These are phyloP conservation scores for Brachionus calyciflorus DNA, from an alignment of 1,140 invertebrate species.

Conservation along the genomic window DNA sequence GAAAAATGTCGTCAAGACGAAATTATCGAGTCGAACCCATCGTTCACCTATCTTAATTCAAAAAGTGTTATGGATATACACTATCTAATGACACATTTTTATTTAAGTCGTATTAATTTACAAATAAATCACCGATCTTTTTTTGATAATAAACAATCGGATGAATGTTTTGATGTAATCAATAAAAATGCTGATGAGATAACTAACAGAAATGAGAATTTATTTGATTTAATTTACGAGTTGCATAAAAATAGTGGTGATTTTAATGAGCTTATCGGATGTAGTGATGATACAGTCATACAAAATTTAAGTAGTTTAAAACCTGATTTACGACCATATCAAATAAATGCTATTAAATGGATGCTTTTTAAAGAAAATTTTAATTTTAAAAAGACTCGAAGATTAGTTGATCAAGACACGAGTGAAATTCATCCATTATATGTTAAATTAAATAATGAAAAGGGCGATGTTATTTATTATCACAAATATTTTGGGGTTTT, in stretches of 20 bases:
- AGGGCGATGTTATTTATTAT: neutral
- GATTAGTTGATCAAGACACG: neutral
- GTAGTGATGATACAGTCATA: neutral
- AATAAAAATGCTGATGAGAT: neutral
- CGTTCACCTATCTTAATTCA: neutral
- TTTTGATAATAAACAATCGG: neutral
- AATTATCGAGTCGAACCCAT: neutral
- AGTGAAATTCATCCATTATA: constrained; percentile 3
- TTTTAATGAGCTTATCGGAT: neutral
- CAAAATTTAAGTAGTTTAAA: constrained; percentile 9
- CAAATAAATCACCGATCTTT: neutral
- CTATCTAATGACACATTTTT: neutral
- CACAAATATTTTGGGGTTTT: constrained; percentile 8
- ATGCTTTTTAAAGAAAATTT: constrained; percentile 38
- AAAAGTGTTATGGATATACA: neutral
- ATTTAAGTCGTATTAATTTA: neutral
- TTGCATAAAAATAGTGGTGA: neutral
- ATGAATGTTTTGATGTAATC: neutral
- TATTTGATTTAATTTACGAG: constrained; percentile 29
- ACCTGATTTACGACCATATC: neutral
- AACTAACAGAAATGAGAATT: constrained; percentile 13
- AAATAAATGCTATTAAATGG: constrained; percentile 26
- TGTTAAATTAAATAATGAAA: neutral
- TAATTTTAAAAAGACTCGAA: neutral
- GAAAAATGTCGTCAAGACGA: neutral